Conservation (phyloP, 2,113 vertebrate species). For the Aegypius monachus region DNA sequence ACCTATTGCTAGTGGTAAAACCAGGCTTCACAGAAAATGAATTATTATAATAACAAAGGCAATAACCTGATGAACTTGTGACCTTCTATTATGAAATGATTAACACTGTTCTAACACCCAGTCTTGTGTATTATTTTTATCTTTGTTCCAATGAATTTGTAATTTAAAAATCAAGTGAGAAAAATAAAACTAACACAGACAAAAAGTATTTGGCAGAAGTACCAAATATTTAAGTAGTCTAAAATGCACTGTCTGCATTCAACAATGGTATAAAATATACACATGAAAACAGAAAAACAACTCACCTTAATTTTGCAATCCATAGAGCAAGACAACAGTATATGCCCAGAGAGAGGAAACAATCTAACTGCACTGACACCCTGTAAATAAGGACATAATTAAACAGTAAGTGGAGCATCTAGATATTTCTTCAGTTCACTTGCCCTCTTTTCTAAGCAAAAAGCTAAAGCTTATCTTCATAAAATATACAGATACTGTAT, state of each 20-base stretch:
- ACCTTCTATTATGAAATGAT: neutral
- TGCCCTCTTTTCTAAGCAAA: neutral
- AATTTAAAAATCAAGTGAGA: neutral
- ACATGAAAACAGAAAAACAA: neutral
- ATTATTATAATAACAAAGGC: neutral
- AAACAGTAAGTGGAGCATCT: neutral
- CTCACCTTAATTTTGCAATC: conserved; percentile 98
- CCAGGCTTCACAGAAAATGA: neutral
- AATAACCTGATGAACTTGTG: neutral
- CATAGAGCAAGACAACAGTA: conserved; percentile 94
- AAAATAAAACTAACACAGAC: neutral
- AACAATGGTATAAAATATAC: neutral
- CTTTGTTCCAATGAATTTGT: neutral
- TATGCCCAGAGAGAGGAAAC: conserved; percentile 92
- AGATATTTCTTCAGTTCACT: neutral
- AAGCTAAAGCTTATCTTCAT: neutral
- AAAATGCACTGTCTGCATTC: neutral
- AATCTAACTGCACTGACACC: conserved; percentile 96
- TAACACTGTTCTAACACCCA: neutral
- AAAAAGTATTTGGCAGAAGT: neutral
- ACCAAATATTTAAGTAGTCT: neutral
- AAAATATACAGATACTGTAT: neutral
- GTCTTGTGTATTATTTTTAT: neutral
- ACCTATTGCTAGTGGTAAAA: neutral
- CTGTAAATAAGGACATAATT: conserved; percentile 64